These are phyloP conservation scores for mouse (Mus musculus) DNA, from an alignment of 2,113 vertebrate genomes.

Conservation along the genomic window DNA sequence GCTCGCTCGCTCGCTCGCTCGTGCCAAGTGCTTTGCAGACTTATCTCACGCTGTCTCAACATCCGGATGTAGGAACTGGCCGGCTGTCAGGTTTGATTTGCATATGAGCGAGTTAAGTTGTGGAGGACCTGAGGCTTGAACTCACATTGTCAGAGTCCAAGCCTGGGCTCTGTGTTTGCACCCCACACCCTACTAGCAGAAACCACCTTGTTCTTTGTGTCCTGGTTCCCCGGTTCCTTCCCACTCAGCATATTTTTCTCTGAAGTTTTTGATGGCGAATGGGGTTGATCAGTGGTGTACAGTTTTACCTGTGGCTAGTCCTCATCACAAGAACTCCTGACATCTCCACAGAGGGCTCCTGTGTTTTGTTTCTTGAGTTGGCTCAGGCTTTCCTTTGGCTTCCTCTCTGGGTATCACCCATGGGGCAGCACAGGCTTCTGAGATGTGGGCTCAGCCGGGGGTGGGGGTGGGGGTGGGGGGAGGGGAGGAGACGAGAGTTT, in stretches of 20 bases:
- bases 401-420: neutral
- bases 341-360: neutral
- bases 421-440: neutral
- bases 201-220: neutral
- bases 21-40: neutral
- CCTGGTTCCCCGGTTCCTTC: neutral
- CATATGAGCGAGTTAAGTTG: neutral
- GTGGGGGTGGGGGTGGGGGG: too few relatives aligned
- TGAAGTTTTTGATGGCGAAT: neutral
- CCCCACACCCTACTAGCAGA: neutral
- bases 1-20: accelerated
- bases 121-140: neutral
- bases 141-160: neutral
- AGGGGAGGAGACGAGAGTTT: neutral
- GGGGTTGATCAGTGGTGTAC: neutral
- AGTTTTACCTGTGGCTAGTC: neutral
- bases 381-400: neutral
- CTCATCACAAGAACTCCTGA: neutral
- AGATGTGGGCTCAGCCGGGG: neutral
- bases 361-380: neutral
- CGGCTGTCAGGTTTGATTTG: neutral
- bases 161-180: accelerated
- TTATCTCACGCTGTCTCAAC: neutral
- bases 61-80: neutral
- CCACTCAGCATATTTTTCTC: neutral